Percentiles rank a stretch among this genome's conserved stretches.
These are phyloP conservation scores for Morus bassanus DNA, from an alignment of 2,797 vertebrate genomes.

Conservation along the genomic window DNA sequence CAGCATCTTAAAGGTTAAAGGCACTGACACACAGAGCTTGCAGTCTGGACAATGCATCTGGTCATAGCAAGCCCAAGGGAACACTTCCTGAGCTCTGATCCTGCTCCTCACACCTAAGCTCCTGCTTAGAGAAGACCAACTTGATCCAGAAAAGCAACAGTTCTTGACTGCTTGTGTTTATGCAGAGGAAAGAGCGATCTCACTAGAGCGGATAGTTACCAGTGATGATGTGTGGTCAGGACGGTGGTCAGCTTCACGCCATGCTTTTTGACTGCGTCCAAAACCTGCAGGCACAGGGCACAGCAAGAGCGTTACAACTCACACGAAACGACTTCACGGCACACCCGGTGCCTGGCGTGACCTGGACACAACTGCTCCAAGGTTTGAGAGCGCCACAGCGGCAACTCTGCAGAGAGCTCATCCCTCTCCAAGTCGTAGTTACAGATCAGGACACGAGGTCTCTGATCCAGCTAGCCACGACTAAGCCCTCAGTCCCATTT, in stretches of 20 bases:
- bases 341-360: neutral
- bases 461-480: neutral
- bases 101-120: neutral
- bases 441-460: neutral
- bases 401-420: neutral
- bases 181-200: neutral
- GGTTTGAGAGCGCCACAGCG: neutral
- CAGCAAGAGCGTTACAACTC: neutral
- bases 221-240: constrained; percentile 97
- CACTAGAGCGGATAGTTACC: constrained; percentile 73
- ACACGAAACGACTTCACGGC: neutral
- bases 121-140: neutral
- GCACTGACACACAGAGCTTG: neutral
- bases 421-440: neutral
- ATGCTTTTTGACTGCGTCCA: constrained; percentile 88
- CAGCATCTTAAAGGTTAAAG: neutral
- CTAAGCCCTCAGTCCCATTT: neutral
- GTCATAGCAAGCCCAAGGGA: neutral
- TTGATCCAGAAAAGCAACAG: neutral
- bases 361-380: neutral
- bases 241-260: constrained; percentile 90
- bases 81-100: neutral
- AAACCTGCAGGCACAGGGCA: constrained; percentile 77
- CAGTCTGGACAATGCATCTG: neutral
- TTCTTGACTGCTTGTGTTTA: neutral